phyloP scores from a whole-genome alignment of 2,888 invertebrate genomes.

The Cartodere bifasciata region DNA sequence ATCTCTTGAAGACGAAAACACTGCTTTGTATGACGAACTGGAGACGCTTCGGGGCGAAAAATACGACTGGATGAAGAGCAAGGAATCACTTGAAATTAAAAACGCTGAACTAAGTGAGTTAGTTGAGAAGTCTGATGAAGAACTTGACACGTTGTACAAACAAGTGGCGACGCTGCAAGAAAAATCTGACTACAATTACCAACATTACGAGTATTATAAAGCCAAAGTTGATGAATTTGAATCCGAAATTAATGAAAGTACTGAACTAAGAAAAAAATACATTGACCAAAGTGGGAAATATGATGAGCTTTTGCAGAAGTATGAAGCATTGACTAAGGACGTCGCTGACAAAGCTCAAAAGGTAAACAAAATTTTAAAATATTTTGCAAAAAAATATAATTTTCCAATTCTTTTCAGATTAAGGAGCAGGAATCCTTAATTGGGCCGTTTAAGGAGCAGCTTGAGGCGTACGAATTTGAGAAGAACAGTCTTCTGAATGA shows the following conservation, averaged over 20 bases:
- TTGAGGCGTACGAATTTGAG: slow-evolving; percentile 38
- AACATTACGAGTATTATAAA: slow-evolving; percentile 24
- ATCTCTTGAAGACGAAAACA: slow-evolving; percentile 9
- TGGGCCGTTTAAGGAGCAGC: slow-evolving; percentile 34
- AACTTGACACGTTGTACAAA: slow-evolving; percentile 15
- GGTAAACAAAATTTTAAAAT: slow-evolving; percentile 2
- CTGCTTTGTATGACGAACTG: slow-evolving; percentile 19
- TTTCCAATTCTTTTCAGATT: slow-evolving; percentile 16
- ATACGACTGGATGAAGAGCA: slow-evolving; percentile 17
- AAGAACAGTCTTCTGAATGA: slow-evolving; percentile 29
- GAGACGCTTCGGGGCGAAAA: slow-evolving; percentile 19
- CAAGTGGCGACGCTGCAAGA: slow-evolving; percentile 14
- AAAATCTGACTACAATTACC: slow-evolving; percentile 18
- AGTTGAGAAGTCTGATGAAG: slow-evolving; percentile 10
- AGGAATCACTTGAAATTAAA: slow-evolving; percentile 16
- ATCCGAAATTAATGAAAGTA: slow-evolving; percentile 23
- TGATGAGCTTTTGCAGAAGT: slow-evolving; percentile 25
- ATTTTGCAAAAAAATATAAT: not conserved
- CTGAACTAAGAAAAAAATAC: slow-evolving; percentile 25
- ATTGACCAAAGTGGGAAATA: slow-evolving; percentile 30
- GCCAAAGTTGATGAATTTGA: slow-evolving; percentile 22
- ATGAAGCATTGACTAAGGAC: slow-evolving; percentile 18
- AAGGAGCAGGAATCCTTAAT: slow-evolving; percentile 25
- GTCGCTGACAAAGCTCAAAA: slow-evolving; percentile 3
- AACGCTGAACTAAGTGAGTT: slow-evolving; percentile 12